Evolutionary conservation across 2,888 invertebrate genomes (phyloP).

Genomic region (Papilio elwesi): DNA sequence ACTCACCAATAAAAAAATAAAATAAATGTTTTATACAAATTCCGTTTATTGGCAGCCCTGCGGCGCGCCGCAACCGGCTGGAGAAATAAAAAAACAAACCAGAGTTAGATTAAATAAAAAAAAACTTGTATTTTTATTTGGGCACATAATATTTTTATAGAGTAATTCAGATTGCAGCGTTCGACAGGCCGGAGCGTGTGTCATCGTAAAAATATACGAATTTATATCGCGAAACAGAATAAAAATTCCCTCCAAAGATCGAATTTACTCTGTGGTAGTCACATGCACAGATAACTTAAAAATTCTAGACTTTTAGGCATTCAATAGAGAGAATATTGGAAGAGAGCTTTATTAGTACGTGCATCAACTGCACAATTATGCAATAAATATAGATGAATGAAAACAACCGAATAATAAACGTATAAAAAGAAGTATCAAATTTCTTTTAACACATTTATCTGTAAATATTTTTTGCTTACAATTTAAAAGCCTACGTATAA

Average conservation of each 20-base stretch:
- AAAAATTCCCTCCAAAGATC: not conserved
- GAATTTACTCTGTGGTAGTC: not conserved
- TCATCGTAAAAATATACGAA: conserved; percentile 15
- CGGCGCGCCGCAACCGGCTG: not conserved
- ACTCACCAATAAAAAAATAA: not conserved
- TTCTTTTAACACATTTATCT: too few relatives aligned
- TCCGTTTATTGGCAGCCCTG: conserved; percentile 24
- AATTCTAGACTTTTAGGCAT: too few relatives aligned
- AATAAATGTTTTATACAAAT: not conserved
- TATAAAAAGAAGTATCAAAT: too few relatives aligned
- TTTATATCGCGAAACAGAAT: not conserved
- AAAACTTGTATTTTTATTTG: conserved; percentile 17
- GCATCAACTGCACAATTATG: too few relatives aligned
- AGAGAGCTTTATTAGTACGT: too few relatives aligned
- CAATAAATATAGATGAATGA: too few relatives aligned
- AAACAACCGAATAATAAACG: too few relatives aligned
- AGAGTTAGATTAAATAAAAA: conserved; percentile 27
- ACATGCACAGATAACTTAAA: too few relatives aligned
- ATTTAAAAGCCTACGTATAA: not conserved
- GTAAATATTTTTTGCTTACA: not conserved
- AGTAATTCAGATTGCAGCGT: conserved; percentile 27
- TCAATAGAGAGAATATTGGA: too few relatives aligned
- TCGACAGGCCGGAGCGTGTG: conserved; percentile 11
- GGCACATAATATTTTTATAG: conserved; percentile 32
- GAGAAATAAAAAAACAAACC: conserved; percentile 28